Evolutionary conservation across 2,888 invertebrate species (phyloP).

Genomic region (Tanaodytes sp.): DNA sequence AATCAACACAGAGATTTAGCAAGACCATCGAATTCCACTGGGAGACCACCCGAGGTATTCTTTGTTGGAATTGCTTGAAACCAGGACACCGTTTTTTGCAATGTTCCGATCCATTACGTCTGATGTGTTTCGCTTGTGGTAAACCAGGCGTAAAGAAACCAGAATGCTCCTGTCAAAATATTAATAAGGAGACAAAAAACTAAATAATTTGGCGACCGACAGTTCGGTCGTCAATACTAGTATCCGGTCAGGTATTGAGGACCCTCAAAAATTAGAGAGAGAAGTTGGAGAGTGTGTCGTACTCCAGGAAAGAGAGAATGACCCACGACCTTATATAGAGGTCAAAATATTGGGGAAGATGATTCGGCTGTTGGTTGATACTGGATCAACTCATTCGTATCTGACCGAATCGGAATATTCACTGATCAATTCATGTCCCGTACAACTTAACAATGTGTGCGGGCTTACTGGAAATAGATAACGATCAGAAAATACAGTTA

Average conservation of each 20-base stretch:
- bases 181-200: not conserved
- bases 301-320: conserved; percentile 11
- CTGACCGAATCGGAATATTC: not conserved
- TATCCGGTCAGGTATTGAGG: too few relatives aligned
- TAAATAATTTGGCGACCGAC: not conserved
- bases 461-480: conserved; percentile 26
- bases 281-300: too few relatives aligned
- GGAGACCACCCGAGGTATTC: too few relatives aligned
- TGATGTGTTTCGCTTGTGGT: conserved; percentile 7
- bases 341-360: not conserved
- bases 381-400: conserved; percentile 11
- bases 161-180: not conserved
- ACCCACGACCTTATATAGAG: not conserved
- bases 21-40: too few relatives aligned
- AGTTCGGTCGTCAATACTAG: not conserved
- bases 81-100: too few relatives aligned
- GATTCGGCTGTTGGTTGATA: not conserved
- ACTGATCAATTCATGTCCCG: too few relatives aligned
- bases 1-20: too few relatives aligned
- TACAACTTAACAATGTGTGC: too few relatives aligned
- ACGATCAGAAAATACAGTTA: too few relatives aligned
- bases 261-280: too few relatives aligned
- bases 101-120: too few relatives aligned
- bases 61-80: too few relatives aligned
- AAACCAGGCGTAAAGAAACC: conserved; percentile 5